Percentiles rank a stretch among this genome's conserved stretches.
phyloP scores from a whole-genome alignment of 2,888 invertebrate genomes.

The Drosophila imparisetae region DNA sequence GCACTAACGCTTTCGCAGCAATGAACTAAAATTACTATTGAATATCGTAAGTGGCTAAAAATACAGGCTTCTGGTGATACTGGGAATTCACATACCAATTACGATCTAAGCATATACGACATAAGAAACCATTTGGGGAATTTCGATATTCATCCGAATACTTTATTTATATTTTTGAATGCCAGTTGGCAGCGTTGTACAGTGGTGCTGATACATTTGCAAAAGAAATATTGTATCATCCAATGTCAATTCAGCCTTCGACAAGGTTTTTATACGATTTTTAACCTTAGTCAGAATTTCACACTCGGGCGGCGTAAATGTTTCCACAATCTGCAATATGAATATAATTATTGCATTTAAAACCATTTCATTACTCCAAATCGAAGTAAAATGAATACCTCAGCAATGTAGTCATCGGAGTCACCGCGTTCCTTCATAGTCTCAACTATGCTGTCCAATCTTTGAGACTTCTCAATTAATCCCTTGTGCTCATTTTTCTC shows the following conservation, averaged over 20 bases:
- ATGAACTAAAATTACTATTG: background rate
- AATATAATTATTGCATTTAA: background rate
- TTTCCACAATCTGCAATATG: constrained; percentile 86
- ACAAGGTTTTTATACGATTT: constrained; percentile 90
- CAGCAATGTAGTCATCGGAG: constrained; percentile 91
- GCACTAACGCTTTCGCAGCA: background rate
- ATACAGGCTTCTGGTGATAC: constrained; percentile 11
- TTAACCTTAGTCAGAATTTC: constrained; percentile 91
- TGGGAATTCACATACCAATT: background rate
- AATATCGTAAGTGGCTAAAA: constrained; percentile 14
- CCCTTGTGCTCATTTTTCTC: constrained; percentile 90
- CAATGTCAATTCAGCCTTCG: constrained; percentile 91
- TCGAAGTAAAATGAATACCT: constrained; percentile 86
- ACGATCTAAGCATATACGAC: background rate
- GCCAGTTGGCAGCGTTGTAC: constrained; percentile 67
- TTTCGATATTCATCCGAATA: background rate
- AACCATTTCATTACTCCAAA: background rate
- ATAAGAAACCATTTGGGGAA: background rate
- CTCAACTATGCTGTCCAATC: constrained; percentile 92
- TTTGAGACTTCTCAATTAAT: constrained; percentile 93
- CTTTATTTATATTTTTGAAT: constrained; percentile 68
- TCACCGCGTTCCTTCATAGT: constrained; percentile 92
- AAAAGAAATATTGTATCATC: constrained; percentile 93
- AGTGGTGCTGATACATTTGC: constrained; percentile 89
- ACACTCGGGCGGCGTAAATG: constrained; percentile 93